These are phyloP conservation scores for Hystrix brachyura DNA, from an alignment of 2,113 vertebrate genomes.

Conservation along the genomic window DNA sequence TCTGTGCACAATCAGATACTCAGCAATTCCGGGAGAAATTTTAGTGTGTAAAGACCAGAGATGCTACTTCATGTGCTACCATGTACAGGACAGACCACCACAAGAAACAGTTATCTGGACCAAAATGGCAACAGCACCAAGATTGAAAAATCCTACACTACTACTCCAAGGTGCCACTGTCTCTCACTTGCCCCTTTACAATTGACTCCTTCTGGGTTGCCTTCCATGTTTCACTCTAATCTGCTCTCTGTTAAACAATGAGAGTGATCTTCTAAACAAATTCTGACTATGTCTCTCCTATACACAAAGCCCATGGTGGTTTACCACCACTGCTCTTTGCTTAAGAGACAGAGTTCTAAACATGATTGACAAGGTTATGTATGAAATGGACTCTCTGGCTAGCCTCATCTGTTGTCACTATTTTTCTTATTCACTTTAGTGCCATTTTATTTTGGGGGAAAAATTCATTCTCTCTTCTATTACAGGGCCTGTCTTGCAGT, in stretches of 20 bases:
- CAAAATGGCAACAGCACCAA: background rate
- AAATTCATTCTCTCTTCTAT: background rate
- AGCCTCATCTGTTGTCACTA: background rate
- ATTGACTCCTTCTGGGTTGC: background rate
- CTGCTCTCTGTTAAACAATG: background rate
- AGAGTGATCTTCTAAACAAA: background rate
- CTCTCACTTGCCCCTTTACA: background rate
- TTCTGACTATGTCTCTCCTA: background rate
- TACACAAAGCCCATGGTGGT: background rate
- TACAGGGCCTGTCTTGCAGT: background rate
- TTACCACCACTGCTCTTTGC: background rate
- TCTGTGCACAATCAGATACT: background rate
- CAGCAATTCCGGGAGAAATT: background rate
- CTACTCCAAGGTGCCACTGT: background rate
- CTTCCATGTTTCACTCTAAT: background rate
- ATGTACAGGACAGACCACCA: background rate
- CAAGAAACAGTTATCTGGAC: background rate
- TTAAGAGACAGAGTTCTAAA: slow-evolving; percentile 22
- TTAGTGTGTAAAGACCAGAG: background rate
- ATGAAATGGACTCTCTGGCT: background rate
- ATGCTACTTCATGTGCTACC: background rate
- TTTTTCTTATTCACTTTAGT: background rate
- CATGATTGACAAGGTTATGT: background rate
- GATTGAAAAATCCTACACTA: background rate
- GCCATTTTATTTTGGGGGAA: background rate